Percentiles rank a stretch among this genome's conserved stretches.
Conservation (phyloP, 1,140 invertebrate species). For the Zophobas morio region DNA sequence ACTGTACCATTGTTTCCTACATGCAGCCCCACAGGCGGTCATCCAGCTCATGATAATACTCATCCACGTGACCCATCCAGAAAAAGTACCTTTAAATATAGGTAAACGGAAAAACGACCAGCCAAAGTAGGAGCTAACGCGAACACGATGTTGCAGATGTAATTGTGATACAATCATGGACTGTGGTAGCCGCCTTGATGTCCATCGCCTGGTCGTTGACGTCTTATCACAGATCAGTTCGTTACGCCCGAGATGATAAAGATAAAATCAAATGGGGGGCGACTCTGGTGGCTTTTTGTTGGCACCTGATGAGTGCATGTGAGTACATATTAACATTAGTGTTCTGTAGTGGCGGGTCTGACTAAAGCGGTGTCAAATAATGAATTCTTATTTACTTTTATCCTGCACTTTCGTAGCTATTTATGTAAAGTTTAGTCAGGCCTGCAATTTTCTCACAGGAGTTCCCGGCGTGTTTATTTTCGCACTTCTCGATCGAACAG, state of each 20-base stretch:
- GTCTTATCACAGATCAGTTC: conserved; percentile 66
- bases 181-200: conserved; percentile 62
- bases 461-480: too few relatives aligned
- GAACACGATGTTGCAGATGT: conserved; percentile 56
- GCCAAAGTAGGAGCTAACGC: background rate
- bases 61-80: conserved; percentile 56
- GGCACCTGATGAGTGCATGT: conserved; percentile 68
- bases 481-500: too few relatives aligned
- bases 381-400: too few relatives aligned
- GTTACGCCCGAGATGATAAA: conserved; percentile 67
- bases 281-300: conserved; percentile 66
- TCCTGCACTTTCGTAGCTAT: too few relatives aligned
- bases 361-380: too few relatives aligned
- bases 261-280: conserved; percentile 64
- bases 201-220: conserved; percentile 68
- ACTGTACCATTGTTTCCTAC: conserved; percentile 78
- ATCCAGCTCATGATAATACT: conserved; percentile 65
- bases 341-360: too few relatives aligned
- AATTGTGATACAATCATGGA: conserved; percentile 64
- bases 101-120: conserved; percentile 14
- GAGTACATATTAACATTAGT: conserved; percentile 43
- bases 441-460: too few relatives aligned
- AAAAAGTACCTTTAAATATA: conserved; percentile 37
- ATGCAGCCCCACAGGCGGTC: conserved; percentile 68
- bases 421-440: too few relatives aligned